These are phyloP conservation scores for Callithrix jacchus DNA, from an alignment of 2,113 vertebrate species.

Conservation along the genomic window DNA sequence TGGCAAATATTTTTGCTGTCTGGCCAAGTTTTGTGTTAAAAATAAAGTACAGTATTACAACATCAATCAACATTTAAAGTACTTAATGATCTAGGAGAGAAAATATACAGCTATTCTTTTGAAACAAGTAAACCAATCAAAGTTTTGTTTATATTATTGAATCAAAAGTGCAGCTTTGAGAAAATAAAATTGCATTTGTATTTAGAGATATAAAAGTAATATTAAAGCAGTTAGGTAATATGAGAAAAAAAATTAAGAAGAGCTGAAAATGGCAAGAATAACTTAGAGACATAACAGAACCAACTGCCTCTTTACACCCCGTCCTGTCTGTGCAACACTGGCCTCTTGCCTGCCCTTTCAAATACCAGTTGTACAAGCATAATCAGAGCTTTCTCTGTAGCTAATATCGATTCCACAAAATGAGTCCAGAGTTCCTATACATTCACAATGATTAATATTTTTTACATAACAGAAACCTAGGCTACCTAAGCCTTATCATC, in stretches of 20 bases:
- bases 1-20: constrained; percentile 76
- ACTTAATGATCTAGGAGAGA: constrained; percentile 73
- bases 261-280: constrained; percentile 34
- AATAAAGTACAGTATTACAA: constrained; percentile 77
- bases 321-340: constrained; percentile 27
- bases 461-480: neutral
- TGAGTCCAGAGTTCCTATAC: neutral
- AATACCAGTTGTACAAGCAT: neutral
- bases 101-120: constrained; percentile 68
- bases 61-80: constrained; percentile 72
- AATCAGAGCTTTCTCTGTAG: neutral
- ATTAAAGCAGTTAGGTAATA: constrained; percentile 48
- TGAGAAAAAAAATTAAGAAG: constrained; percentile 41
- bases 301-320: neutral
- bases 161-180: constrained; percentile 53
- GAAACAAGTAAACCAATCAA: constrained; percentile 59
- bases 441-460: neutral
- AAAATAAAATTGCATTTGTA: constrained; percentile 56
- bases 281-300: constrained; percentile 47
- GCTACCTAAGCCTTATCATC: neutral
- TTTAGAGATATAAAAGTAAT: constrained; percentile 41
- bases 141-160: constrained; percentile 66
- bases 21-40: constrained; percentile 80
- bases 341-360: constrained; percentile 41
- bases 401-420: neutral